Evolutionary conservation across 2,888 invertebrate genomes (phyloP), one percentile per base, ranked within the genome.

Genomic region (Amblyteles armatorius): DNA sequence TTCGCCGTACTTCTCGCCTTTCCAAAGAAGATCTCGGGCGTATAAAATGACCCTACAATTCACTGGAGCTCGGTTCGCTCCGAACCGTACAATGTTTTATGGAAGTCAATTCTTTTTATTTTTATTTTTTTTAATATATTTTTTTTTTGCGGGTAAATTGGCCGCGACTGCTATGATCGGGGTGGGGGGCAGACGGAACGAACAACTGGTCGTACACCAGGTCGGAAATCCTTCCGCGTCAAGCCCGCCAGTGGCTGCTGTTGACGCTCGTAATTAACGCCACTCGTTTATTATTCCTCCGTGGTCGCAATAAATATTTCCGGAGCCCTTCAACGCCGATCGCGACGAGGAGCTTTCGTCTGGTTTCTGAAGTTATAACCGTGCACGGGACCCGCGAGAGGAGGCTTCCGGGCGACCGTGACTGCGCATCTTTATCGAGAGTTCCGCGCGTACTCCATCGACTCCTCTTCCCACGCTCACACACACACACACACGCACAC

Each of bases 401-500:
- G 33, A 60, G 19, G 60, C 29, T 65, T 78, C 71, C 9, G 48
- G 72, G 76, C 57, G 82, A 60, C 74, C 85, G 85, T 85, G 86
- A 81, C 85, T 82, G 74, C 40, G 87, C 84, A 86, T 88, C 84
- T 81, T 86, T 84, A 86, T 86, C 79, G 71, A 81, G 81, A 81
- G 73, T 86, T 87, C 48, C 69, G 48, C 78, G 52, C 44, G 60
- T n/a, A 29, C 50, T 29, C 69, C 29, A 16, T 71, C 50, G 29
- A n/a, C 13, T 50, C 50, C 48, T 33, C 9, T 26, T n/a, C 44
- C 26, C 50, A 11, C 13, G n/a, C 50, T 33, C 69, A 6, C 5
- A 44, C 67, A 7, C 67, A 52, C 57, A 65, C 22, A 16, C 33
- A 2, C 29, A 33, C 29, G 16, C 22, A 16, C 33, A 2, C 29